Conservation (phyloP, 2,113 vertebrate species). For the Cichladusa arquata region DNA sequence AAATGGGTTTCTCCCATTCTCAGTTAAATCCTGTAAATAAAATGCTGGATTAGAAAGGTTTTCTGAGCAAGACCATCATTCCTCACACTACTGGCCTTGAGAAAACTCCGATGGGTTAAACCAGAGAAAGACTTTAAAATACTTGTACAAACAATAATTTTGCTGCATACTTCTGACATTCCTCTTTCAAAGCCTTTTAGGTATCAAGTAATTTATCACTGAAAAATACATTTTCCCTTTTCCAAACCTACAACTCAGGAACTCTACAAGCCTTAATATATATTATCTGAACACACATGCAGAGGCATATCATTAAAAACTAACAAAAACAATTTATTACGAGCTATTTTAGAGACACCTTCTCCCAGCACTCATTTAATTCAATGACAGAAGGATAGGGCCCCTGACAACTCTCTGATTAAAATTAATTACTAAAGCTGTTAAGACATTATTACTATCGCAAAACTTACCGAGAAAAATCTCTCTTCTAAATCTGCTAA, state of each 20-base stretch:
- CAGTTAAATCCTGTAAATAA: not conserved
- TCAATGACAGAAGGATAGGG: not conserved
- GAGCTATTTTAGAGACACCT: not conserved
- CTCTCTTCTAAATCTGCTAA: not conserved
- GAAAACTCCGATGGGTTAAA: not conserved
- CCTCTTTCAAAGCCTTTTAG: not conserved
- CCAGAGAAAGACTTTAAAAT: not conserved
- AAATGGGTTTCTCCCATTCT: not conserved
- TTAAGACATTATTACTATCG: not conserved
- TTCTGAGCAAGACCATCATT: not conserved
- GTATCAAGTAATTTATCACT: not conserved
- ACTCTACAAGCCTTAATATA: not conserved
- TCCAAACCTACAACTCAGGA: not conserved
- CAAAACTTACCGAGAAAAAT: constrained; percentile 14
- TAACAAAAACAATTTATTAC: not conserved
- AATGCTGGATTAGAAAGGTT: not conserved
- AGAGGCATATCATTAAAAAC: not conserved
- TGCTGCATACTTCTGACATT: not conserved
- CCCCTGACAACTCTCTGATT: not conserved
- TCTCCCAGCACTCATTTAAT: not conserved
- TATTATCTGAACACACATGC: not conserved
- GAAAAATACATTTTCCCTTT: not conserved
- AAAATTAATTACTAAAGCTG: not conserved
- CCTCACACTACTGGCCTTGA: not conserved
- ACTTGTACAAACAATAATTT: not conserved